A percentile compares a stretch with the other conserved stretches of the same genome.
These are phyloP conservation scores for Netelia virgata DNA, from an alignment of 2,888 invertebrate genomes.

Conservation along the genomic window DNA sequence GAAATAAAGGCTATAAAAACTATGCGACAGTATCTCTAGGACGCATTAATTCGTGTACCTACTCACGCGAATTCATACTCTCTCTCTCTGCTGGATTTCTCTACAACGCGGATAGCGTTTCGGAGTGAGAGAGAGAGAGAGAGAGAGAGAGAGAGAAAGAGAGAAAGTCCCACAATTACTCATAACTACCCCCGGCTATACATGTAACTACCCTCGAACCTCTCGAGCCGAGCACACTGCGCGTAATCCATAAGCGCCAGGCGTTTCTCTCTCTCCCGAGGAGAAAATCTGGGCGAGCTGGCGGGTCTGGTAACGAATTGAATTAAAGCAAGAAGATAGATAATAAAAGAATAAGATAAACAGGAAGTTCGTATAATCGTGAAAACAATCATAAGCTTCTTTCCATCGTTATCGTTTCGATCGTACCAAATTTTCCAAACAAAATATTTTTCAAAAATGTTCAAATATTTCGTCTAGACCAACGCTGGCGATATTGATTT, in stretches of 20 bases:
- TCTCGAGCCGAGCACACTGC: not conserved
- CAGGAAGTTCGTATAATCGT: too few species aligned
- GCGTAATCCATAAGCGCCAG: slow-evolving; percentile 57
- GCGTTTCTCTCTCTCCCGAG: slow-evolving; percentile 35
- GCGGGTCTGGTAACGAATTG: too few species aligned
- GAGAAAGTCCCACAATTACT: not conserved
- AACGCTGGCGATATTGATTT: too few species aligned
- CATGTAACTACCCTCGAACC: slow-evolving; percentile 41
- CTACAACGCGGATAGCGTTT: slow-evolving; percentile 32
- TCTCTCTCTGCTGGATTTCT: slow-evolving; percentile 46
- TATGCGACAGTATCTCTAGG: slow-evolving; percentile 62
- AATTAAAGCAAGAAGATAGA: slow-evolving; percentile 3
- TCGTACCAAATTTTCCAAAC: too few species aligned
- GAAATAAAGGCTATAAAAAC: slow-evolving; percentile 46
- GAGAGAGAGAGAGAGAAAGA: not conserved
- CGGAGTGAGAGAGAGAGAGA: not conserved
- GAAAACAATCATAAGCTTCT: too few species aligned
- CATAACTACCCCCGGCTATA: slow-evolving; percentile 28
- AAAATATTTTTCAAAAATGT: too few species aligned
- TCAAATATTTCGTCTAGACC: too few species aligned
- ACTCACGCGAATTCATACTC: slow-evolving; percentile 55
- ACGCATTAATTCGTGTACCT: slow-evolving; percentile 65
- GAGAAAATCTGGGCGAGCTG: slow-evolving; percentile 29
- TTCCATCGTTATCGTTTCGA: too few species aligned
- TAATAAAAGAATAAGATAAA: slow-evolving; percentile 1